These are phyloP conservation scores for Poecilia velifera DNA, from an alignment of 2,797 vertebrate genomes.

Conservation along the genomic window DNA sequence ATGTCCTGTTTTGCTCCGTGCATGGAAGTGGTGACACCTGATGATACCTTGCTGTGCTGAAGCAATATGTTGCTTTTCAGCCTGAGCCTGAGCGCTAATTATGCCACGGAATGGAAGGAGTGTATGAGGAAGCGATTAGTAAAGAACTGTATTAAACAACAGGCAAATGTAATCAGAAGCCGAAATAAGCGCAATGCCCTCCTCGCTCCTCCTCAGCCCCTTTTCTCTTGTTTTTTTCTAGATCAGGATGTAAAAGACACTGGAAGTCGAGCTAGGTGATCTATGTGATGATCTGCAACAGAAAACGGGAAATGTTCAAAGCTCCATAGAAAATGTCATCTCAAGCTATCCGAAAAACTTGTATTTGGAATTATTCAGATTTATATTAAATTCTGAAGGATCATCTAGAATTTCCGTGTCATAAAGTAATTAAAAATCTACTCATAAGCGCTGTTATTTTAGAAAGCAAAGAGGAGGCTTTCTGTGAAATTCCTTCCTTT, in stretches of 20 bases:
- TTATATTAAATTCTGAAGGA: background rate
- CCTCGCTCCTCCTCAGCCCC: too few species aligned
- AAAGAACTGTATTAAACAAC: background rate
- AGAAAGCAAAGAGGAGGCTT: background rate
- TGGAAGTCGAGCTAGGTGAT: background rate
- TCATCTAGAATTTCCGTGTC: background rate
- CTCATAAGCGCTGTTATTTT: background rate
- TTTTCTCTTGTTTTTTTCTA: background rate
- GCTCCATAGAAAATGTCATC: background rate
- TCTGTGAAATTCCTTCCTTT: background rate
- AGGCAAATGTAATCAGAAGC: background rate
- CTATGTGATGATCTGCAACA: background rate
- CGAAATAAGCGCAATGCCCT: too few species aligned
- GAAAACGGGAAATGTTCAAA: background rate
- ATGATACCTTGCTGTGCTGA: background rate
- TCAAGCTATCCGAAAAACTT: background rate
- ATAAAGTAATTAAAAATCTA: background rate
- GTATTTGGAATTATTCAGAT: background rate
- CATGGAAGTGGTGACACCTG: background rate
- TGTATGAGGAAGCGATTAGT: background rate
- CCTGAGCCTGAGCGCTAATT: background rate
- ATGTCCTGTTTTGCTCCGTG: background rate
- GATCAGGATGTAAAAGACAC: background rate
- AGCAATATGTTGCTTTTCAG: background rate
- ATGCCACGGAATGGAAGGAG: background rate